phyloP scores from a whole-genome alignment of 2,797 vertebrate species.

The Typhlichthys eigenmanni region DNA sequence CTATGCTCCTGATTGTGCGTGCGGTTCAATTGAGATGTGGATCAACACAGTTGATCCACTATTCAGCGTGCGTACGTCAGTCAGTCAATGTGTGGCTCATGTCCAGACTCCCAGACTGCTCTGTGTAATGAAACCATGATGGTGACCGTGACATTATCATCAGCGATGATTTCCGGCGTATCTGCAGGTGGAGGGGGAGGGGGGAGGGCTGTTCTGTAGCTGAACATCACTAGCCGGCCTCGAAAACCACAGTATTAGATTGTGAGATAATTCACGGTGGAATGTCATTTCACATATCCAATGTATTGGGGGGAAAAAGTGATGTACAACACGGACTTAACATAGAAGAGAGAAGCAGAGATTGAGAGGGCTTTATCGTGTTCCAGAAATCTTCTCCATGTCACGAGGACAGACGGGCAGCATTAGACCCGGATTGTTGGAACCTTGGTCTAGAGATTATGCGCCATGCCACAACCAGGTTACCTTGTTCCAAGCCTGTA shows the following conservation, averaged over 20 bases:
- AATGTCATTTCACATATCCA: constrained; percentile 30
- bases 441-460: background rate
- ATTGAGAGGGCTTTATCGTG: constrained; percentile 22
- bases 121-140: no score
- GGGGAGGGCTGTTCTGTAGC: no score
- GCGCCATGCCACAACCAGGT: background rate
- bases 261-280: constrained; percentile 30
- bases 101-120: no score
- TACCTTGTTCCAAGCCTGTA: background rate
- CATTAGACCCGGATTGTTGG: background rate
- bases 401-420: constrained; percentile 1
- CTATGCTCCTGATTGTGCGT: constrained; percentile 30
- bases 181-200: no score
- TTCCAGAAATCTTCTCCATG: background rate
- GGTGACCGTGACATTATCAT: no score
- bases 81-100: no score
- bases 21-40: constrained; percentile 42
- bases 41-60: constrained; percentile 37
- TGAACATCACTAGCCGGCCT: constrained; percentile 10
- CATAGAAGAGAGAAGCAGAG: constrained; percentile 20
- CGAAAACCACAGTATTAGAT: constrained; percentile 31
- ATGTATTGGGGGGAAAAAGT: constrained; percentile 2
- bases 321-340: constrained; percentile 17
- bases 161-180: no score
- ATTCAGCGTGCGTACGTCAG: constrained; percentile 13